These are phyloP conservation scores for Nestor notabilis DNA, from an alignment of 2,113 vertebrate species.

Conservation along the genomic window DNA sequence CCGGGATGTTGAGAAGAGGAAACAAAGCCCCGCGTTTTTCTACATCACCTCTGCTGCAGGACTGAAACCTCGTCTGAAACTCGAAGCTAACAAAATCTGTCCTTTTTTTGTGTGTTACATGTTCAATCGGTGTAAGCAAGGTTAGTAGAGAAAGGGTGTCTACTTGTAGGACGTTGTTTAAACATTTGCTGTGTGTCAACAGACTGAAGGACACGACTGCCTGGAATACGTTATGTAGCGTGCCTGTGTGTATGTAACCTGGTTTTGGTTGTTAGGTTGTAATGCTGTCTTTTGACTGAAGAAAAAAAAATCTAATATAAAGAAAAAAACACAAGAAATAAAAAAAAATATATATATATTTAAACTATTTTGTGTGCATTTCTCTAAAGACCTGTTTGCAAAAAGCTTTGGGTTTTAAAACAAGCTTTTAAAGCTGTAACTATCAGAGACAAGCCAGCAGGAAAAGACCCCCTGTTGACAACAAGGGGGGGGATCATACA, in stretches of 20 bases:
- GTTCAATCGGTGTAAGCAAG: neutral
- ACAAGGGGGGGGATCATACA: neutral
- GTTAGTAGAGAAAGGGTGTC: constrained; percentile 12
- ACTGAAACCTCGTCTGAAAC: constrained; percentile 25
- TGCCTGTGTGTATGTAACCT: constrained; percentile 66
- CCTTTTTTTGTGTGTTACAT: neutral
- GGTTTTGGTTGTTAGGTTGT: constrained; percentile 71
- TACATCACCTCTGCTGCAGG: constrained; percentile 15
- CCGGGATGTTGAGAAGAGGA: neutral
- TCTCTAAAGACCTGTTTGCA: neutral
- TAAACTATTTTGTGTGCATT: constrained; percentile 38
- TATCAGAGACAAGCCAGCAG: neutral
- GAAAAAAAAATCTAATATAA: constrained; percentile 76
- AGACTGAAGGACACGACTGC: constrained; percentile 59
- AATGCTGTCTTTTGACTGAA: constrained; percentile 72
- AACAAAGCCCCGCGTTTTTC: neutral
- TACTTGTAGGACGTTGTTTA: neutral
- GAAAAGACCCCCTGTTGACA: neutral
- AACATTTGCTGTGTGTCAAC: constrained; percentile 25
- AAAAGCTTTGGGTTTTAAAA: neutral
- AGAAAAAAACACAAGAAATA: constrained; percentile 66
- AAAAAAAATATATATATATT: constrained; percentile 61
- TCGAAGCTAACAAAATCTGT: neutral
- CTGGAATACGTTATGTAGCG: constrained; percentile 53
- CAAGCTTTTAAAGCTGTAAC: neutral